Conservation (phyloP, 2,113 vertebrate species). For the Antechinus stuartii region DNA sequence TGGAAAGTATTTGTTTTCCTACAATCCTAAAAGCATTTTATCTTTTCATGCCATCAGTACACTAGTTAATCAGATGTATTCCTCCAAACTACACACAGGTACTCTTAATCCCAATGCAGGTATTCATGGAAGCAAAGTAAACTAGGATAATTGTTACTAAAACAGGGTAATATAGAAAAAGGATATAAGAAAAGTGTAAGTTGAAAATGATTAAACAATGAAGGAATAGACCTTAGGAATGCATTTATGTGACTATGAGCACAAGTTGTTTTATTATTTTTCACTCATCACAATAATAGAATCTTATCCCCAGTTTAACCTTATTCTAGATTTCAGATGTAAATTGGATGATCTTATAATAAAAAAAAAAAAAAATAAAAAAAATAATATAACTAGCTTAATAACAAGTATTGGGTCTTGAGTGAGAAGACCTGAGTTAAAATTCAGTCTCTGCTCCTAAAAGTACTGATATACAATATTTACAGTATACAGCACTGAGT, state of each 20-base stretch:
- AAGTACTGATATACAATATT: background rate
- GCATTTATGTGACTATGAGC: background rate
- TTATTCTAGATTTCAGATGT: constrained; percentile 4
- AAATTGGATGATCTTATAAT: background rate
- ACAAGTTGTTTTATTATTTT: background rate
- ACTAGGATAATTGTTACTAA: constrained; percentile 4
- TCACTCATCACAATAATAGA: background rate
- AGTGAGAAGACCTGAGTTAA: background rate
- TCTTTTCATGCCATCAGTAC: constrained; percentile 49
- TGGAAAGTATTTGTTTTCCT: constrained; percentile 65
- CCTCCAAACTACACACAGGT: constrained; percentile 10
- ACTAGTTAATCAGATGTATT: constrained; percentile 49
- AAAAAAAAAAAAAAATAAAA: background rate
- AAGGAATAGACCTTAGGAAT: background rate
- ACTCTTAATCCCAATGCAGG: background rate
- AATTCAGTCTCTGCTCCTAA: background rate
- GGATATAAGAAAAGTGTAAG: constrained; percentile 22
- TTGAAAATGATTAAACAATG: constrained; percentile 25
- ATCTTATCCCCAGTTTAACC: background rate
- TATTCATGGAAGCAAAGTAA: constrained; percentile 23
- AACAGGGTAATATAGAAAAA: constrained; percentile 14
- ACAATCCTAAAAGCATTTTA: constrained; percentile 50
- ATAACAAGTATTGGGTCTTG: background rate
- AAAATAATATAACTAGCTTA: background rate
- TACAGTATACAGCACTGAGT: background rate